These are phyloP conservation scores for Ferdinandea cuprea DNA, from an alignment of 2,888 invertebrate species.

Conservation along the genomic window DNA sequence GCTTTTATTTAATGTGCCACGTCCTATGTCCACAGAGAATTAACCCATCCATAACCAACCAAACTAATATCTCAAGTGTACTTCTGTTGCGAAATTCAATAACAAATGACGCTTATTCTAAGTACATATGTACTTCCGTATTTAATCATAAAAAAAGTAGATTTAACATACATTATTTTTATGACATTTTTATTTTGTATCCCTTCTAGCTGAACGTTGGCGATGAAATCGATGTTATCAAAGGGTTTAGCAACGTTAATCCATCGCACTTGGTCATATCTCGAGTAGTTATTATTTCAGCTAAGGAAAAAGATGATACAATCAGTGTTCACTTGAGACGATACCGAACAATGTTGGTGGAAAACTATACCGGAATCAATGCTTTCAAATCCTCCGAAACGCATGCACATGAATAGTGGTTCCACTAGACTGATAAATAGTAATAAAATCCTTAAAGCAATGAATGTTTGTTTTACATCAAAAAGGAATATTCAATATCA, in stretches of 20 bases:
- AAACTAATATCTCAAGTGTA: no score
- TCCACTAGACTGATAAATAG: not conserved
- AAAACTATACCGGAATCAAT: slow-evolving; percentile 86
- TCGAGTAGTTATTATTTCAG: slow-evolving; percentile 87
- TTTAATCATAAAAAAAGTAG: no score
- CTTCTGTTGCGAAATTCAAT: no score
- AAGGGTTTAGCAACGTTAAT: slow-evolving; percentile 87
- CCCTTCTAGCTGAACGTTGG: slow-evolving; percentile 85
- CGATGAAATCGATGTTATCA: slow-evolving; percentile 91
- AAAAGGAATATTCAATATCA: slow-evolving; percentile 20
- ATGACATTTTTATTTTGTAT: slow-evolving; percentile 7
- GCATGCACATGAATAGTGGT: not conserved
- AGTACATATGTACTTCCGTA: no score
- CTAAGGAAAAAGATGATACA: slow-evolving; percentile 84
- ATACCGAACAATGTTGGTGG: slow-evolving; percentile 88
- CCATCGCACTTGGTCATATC: slow-evolving; percentile 88
- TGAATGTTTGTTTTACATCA: not conserved
- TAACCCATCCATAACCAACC: no score
- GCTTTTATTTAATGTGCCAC: no score
- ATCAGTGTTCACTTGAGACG: slow-evolving; percentile 86
- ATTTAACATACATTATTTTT: not conserved
- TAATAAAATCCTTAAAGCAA: not conserved
- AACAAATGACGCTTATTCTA: no score
- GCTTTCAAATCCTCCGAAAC: slow-evolving; percentile 82
- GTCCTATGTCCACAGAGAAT: no score